These are phyloP conservation scores for Clarias gariepinus DNA, from an alignment of 2,113 vertebrate species.

Conservation along the genomic window DNA sequence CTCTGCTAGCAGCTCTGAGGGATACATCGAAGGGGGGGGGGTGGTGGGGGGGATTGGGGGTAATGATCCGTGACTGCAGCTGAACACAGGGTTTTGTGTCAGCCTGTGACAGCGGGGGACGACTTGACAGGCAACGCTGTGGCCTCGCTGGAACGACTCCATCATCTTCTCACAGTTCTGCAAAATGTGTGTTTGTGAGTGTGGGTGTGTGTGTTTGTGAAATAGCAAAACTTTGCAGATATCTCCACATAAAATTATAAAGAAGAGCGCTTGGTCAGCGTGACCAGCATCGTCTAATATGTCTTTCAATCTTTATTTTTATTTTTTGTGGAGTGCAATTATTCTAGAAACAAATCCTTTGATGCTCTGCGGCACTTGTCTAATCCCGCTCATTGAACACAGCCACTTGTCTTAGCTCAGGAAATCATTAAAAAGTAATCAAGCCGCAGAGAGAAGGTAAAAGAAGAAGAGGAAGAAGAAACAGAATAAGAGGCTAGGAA, in stretches of 20 bases:
- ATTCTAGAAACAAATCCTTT: conserved; percentile 73
- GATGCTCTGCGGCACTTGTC: conserved; percentile 67
- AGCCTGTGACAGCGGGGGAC: conserved; percentile 30
- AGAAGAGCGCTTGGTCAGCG: conserved; percentile 23
- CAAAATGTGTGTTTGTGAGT: background rate
- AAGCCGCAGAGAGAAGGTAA: conserved; percentile 57
- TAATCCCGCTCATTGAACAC: conserved; percentile 78
- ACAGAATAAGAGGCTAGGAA: conserved; percentile 16
- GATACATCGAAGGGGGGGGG: conserved; percentile 61
- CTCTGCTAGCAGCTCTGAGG: conserved; percentile 12
- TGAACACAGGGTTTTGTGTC: conserved; percentile 33
- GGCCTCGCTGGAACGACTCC: conserved; percentile 41
- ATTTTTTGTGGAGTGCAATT: conserved; percentile 68
- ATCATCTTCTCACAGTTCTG: conserved; percentile 20
- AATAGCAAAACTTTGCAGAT: background rate
- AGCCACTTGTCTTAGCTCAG: conserved; percentile 76
- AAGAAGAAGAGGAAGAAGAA: background rate
- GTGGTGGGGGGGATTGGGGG: conserved; percentile 80
- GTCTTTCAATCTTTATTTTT: conserved; percentile 53
- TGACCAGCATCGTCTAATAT: conserved; percentile 36
- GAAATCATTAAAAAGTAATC: conserved; percentile 84
- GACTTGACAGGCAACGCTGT: conserved; percentile 20
- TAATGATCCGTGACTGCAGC: conserved; percentile 62
- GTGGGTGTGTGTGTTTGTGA: background rate
- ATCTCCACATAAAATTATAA: conserved; percentile 3